Evolutionary conservation across 2,113 vertebrate genomes (phyloP).

Genomic region (Oreochromis spilurus): DNA sequence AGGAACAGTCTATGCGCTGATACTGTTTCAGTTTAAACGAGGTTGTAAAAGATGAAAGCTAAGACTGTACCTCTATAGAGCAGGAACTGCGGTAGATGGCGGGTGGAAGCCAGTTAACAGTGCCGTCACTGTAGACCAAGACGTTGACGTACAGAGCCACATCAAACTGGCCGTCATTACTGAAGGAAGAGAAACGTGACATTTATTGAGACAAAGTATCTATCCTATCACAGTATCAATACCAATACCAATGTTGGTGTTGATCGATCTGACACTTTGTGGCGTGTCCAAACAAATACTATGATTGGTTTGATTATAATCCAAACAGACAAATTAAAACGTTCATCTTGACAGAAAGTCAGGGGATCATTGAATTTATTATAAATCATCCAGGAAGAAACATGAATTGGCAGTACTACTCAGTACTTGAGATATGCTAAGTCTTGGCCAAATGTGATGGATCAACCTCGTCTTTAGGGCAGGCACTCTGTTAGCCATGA

Average conservation of each 20-base stretch:
- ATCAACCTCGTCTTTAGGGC: neutral
- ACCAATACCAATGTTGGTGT: neutral
- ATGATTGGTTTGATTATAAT: neutral
- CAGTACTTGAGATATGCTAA: neutral
- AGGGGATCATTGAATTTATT: neutral
- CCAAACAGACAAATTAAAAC: neutral
- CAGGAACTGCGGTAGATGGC: slow-evolving; percentile 86
- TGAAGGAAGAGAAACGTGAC: slow-evolving; percentile 27
- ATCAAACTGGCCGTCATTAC: slow-evolving; percentile 85
- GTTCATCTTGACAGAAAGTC: neutral
- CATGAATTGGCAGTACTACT: neutral
- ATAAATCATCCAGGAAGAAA: neutral
- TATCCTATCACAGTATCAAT: neutral
- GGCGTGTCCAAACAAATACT: rapidly evolving
- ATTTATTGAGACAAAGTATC: neutral
- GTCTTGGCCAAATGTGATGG: neutral
- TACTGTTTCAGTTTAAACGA: rapidly evolving
- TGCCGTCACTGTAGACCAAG: slow-evolving; percentile 74
- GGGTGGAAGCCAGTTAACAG: slow-evolving; percentile 82
- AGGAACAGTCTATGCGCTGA: neutral
- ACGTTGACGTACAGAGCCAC: slow-evolving; percentile 82
- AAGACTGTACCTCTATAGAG: slow-evolving; percentile 51
- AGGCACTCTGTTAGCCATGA: neutral
- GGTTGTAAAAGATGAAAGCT: neutral
- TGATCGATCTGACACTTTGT: neutral